A percentile compares a stretch with the other conserved stretches of the same genome.
These are phyloP conservation scores for Elgaria multicarinata DNA, from an alignment of 2,113 vertebrate genomes.

Conservation along the genomic window DNA sequence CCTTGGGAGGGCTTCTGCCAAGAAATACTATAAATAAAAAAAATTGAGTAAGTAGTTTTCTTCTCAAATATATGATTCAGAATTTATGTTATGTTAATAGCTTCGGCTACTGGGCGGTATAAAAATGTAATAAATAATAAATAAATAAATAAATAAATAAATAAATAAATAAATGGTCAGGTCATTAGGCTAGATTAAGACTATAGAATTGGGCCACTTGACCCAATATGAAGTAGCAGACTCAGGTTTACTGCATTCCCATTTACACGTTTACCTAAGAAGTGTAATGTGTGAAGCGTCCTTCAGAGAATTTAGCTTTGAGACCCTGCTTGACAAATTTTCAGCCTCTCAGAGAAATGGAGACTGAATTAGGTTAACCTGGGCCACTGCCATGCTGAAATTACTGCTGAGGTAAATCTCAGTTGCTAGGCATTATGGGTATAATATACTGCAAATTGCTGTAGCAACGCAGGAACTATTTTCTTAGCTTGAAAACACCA, in stretches of 20 bases:
- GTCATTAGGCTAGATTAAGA: not conserved
- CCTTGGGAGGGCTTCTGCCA: too few relatives aligned
- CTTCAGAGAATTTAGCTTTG: not conserved
- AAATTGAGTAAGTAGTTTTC: too few relatives aligned
- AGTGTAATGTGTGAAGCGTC: not conserved
- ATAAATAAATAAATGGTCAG: too few relatives aligned
- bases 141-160: too few relatives aligned
- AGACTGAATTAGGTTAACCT: constrained; percentile 52
- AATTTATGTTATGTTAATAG: too few relatives aligned
- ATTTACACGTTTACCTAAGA: not conserved
- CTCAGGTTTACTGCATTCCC: not conserved
- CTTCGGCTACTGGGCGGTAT: too few relatives aligned
- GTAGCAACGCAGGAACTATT: not conserved
- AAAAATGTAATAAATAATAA: too few relatives aligned
- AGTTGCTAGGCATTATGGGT: not conserved
- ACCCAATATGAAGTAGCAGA: not conserved
- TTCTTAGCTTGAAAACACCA: constrained; percentile 34
- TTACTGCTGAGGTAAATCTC: not conserved
- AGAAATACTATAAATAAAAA: too few relatives aligned
- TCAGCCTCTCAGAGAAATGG: constrained; percentile 50
- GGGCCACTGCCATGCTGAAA: constrained; percentile 43
- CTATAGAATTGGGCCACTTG: not conserved
- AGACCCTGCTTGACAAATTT: not conserved
- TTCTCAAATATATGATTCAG: too few relatives aligned
- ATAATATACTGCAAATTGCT: not conserved